A percentile compares a stretch with the other conserved stretches of the same genome.
phyloP scores from a whole-genome alignment of 2,113 vertebrate species.

The Onychorhynchus coronatus region DNA sequence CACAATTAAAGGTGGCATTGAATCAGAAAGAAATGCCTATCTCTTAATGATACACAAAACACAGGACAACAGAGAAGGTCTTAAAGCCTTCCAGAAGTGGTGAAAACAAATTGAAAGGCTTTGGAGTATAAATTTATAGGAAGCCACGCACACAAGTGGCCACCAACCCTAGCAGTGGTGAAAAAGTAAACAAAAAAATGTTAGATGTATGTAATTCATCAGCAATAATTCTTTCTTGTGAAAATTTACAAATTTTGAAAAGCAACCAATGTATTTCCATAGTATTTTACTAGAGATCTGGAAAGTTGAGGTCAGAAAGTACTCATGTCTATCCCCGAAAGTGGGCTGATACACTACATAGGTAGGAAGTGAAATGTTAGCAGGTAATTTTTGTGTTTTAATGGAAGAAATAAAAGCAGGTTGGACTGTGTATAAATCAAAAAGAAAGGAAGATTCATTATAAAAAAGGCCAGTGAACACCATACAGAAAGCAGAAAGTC shows the following conservation, averaged over 20 bases:
- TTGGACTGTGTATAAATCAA: not conserved
- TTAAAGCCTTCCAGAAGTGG: not conserved
- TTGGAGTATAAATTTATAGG: not conserved
- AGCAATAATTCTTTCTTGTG: not conserved
- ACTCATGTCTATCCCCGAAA: not conserved
- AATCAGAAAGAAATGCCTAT: not conserved
- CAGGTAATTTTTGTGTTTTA: not conserved
- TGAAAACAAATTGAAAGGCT: not conserved
- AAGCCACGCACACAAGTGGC: not conserved
- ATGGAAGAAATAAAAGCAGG: not conserved
- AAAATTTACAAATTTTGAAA: not conserved
- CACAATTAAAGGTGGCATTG: not conserved
- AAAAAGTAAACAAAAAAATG: not conserved
- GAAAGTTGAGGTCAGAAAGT: not conserved
- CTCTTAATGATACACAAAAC: not conserved
- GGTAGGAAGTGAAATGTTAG: not conserved
- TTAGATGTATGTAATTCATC: not conserved
- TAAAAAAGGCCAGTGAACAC: not conserved
- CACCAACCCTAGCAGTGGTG: not conserved
- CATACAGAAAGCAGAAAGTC: not conserved
- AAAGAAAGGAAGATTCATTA: not conserved
- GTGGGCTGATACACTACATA: not conserved
- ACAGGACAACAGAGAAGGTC: not conserved
- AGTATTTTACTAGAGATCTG: not conserved
- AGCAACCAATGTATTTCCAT: not conserved